Conservation (phyloP, 2,888 invertebrate genomes). For the Lycophotia porphyrea region DNA sequence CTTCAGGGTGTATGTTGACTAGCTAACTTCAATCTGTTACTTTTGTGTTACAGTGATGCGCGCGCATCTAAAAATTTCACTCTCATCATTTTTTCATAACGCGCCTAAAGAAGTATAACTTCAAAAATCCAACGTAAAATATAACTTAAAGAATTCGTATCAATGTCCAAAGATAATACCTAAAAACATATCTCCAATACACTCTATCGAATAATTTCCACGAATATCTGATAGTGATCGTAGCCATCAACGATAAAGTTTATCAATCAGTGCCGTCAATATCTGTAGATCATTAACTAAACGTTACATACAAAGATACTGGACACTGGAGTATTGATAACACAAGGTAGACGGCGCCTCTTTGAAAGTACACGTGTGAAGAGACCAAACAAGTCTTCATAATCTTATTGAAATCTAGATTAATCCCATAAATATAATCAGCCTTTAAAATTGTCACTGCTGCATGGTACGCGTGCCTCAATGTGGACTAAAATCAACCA, state of each 20-base stretch:
- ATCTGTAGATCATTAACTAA: conserved; percentile 63
- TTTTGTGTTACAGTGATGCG: no score
- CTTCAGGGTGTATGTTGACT: no score
- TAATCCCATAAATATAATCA: background rate
- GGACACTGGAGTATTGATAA: conserved; percentile 37
- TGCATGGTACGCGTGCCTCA: background rate
- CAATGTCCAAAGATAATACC: background rate
- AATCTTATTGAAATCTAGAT: background rate
- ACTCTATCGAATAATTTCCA: conserved; percentile 15
- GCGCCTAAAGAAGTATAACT: no score
- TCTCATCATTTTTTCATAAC: no score
- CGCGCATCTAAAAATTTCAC: no score
- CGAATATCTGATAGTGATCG: conserved; percentile 40
- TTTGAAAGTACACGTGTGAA: background rate
- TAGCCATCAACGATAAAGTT: conserved; percentile 48
- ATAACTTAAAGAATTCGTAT: background rate
- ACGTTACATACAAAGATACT: conserved; percentile 41
- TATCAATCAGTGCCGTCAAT: conserved; percentile 58
- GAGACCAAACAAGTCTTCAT: background rate
- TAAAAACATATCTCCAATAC: background rate
- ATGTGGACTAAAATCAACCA: background rate
- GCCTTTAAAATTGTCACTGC: background rate
- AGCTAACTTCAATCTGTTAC: no score
- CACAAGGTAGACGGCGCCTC: conserved; percentile 13
- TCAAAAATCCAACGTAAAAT: background rate